A percentile compares a stretch with the other conserved stretches of the same genome.
Evolutionary conservation across 2,113 vertebrate genomes (phyloP).

Genomic region (Triplophysa rosa): DNA sequence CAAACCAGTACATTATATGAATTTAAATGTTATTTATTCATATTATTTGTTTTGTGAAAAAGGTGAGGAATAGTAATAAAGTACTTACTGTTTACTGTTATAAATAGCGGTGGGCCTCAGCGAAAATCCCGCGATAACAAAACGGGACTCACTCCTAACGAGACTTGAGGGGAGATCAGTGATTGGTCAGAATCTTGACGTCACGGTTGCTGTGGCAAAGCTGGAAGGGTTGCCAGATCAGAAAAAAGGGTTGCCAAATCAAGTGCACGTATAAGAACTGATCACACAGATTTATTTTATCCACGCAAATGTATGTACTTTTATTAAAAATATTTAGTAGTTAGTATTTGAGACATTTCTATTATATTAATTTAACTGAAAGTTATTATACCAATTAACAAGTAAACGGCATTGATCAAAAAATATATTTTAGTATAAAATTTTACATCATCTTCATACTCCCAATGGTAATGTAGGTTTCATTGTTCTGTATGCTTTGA

Average conservation of each 20-base stretch:
- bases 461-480: too few species aligned
- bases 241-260: neutral
- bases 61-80: neutral
- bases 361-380: too few species aligned
- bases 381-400: too few species aligned
- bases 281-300: neutral
- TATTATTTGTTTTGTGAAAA: neutral
- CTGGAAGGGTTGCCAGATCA: constrained; percentile 40
- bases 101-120: constrained; percentile 44
- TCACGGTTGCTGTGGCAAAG: constrained; percentile 75
- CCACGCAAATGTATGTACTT: neutral
- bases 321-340: neutral
- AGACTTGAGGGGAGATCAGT: constrained; percentile 35
- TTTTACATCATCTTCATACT: too few species aligned
- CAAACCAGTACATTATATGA: neutral
- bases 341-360: too few species aligned
- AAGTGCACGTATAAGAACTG: neutral
- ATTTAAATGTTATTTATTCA: neutral
- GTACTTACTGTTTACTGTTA: constrained; percentile 53
- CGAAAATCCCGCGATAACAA: constrained; percentile 66
- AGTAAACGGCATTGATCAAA: too few species aligned
- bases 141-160: constrained; percentile 8
- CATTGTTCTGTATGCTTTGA: too few species aligned
- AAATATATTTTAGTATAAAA: too few species aligned
- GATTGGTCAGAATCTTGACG: constrained; percentile 64